Conservation (phyloP, 2,113 vertebrate genomes). For the Elanus axillaris region DNA sequence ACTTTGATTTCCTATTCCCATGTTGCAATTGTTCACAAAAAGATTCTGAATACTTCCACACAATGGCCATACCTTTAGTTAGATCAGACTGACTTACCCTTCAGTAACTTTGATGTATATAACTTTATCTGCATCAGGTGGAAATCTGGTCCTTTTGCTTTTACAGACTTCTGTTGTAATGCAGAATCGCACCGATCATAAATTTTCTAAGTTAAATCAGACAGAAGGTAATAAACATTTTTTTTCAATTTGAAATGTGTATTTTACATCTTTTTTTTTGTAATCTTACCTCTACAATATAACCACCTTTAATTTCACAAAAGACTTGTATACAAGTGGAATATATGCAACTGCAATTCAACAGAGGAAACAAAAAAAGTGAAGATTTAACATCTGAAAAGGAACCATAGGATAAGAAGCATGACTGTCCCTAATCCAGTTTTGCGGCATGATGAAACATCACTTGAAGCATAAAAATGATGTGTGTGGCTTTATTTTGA, state of each 20-base stretch:
- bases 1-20: neutral
- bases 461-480: neutral
- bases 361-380: neutral
- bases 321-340: neutral
- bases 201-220: neutral
- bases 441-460: neutral
- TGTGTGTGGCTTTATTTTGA: neutral
- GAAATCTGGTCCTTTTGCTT: neutral
- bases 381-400: neutral
- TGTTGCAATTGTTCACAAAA: neutral
- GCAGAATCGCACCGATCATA: neutral
- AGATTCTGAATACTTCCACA: neutral
- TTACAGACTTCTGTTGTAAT: neutral
- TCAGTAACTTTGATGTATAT: neutral
- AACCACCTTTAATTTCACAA: neutral
- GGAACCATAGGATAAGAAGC: neutral
- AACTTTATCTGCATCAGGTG: neutral
- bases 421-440: neutral
- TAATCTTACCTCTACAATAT: neutral
- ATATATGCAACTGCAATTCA: neutral
- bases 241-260: neutral
- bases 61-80: neutral
- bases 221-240: neutral
- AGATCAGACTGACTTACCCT: neutral
- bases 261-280: neutral